phyloP scores from a whole-genome alignment of 2,888 invertebrate genomes.

The Odontothrips loti region DNA sequence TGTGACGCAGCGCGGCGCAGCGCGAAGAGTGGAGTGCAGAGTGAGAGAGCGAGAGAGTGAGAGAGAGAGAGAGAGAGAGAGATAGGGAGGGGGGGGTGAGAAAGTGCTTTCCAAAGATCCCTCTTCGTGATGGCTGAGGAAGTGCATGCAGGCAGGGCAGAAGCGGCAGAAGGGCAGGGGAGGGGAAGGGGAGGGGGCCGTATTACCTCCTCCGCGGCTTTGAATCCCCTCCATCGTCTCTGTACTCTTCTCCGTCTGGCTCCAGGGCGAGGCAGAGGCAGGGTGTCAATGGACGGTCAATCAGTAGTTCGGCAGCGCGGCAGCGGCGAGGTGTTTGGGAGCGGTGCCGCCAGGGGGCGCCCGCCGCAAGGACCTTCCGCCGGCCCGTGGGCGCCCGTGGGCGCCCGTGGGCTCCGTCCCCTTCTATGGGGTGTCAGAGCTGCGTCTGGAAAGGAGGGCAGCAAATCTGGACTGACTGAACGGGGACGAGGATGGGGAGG shows the following conservation, averaged over 20 bases:
- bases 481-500: not conserved
- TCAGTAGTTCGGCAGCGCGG: not conserved
- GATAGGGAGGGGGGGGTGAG: too few species aligned
- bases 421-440: not conserved
- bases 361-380: too few species aligned
- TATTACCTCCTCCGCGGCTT: too few species aligned
- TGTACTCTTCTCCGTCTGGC: too few species aligned
- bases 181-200: too few species aligned
- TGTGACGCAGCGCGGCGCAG: not conserved
- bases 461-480: conserved; percentile 21
- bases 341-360: too few species aligned
- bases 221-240: too few species aligned
- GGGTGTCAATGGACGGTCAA: not conserved
- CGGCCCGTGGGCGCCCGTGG: too few species aligned
- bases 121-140: not conserved
- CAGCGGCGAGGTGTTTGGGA: not conserved
- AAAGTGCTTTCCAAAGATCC: not conserved
- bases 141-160: not conserved
- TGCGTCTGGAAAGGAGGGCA: not conserved
- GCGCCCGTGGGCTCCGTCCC: too few species aligned
- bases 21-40: not conserved
- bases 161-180: too few species aligned
- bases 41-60: too few species aligned
- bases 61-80: too few species aligned
- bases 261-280: not conserved